Base-by-base conservation (phyloP, 2,888 invertebrate species). In the Ceraclea dissimilis region DNA sequence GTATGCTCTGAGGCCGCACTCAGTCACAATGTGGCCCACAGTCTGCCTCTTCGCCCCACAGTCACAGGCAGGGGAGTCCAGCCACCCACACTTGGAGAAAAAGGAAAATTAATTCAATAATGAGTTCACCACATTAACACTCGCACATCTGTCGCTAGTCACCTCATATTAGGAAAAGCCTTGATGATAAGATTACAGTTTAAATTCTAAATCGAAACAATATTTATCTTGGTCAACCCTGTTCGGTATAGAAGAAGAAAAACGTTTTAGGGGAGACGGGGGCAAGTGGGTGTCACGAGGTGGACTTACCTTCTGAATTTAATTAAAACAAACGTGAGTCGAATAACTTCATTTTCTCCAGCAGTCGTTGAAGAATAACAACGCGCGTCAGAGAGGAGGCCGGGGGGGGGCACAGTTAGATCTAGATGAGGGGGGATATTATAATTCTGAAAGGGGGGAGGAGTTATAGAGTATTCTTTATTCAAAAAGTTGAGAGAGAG, bases 301-400 rank as follows among this genome's bases (percentile, higher is more conserved):
- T 22, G 31, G 39, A 39, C 33, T 34, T 26, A 61, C 61, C 60
- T 62, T 60, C 58, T 57, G 60, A 51, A 62, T 62, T 62, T 62
- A 62, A 62, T 62, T 62, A 62, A 62, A 62, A 62, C 57, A 62
- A 60, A 62, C 62, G 62, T 62, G 62, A 58, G 58, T 46, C 26
- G 62, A 62, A 62, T 62, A 60, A 58, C 58, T 62, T 54, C 59
- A 56, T 57, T 57, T 52, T 51, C 52, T 43, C 49, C 47, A 47
- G 49, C 47, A 50, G 46, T 46, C 50, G 50, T 47, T 48, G 39
- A 50, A 48, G 53, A 49, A 52, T 39, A 33, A 52, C 39, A 39
- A 16, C 39, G 39, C 13, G 16, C 4, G 39, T 13, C 8, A 13
- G 39, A 16, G 39, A 39, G 39, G 39, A 13, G 39, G 39, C n/a